Evolutionary conservation across 2,113 vertebrate species (phyloP).

Genomic region (Furnarius figulus): DNA sequence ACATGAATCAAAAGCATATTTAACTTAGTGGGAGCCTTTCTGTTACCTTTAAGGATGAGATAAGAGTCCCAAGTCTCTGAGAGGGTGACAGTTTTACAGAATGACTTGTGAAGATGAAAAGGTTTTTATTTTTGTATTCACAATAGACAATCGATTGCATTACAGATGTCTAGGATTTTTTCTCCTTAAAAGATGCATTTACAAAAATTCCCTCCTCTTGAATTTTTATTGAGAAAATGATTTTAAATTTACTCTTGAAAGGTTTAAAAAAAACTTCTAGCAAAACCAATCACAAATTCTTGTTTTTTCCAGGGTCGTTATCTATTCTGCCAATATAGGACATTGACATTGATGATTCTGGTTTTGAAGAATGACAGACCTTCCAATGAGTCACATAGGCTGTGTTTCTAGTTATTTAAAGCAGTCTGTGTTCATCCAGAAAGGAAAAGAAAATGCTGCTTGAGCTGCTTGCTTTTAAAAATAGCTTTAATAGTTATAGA

Average conservation of each 20-base stretch:
- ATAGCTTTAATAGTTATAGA: neutral
- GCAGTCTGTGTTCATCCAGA: neutral
- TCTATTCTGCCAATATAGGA: neutral
- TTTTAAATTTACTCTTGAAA: neutral
- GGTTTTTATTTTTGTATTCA: neutral
- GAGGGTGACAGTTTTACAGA: neutral
- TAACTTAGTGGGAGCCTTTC: neutral
- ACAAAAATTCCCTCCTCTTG: neutral
- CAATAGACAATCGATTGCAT: neutral
- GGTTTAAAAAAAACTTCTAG: neutral
- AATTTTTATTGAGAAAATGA: neutral
- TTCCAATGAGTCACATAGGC: neutral
- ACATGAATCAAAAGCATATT: neutral
- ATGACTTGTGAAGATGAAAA: neutral
- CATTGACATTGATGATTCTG: neutral
- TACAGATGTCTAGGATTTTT: neutral
- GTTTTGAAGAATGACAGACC: neutral
- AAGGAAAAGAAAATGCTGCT: neutral
- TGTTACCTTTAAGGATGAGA: neutral
- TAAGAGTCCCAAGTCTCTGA: neutral
- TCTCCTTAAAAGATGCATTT: neutral
- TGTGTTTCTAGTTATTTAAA: constrained; percentile 1
- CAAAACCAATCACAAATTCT: neutral
- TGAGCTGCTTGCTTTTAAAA: neutral
- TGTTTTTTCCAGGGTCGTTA: neutral